Evolutionary conservation across 2,797 vertebrate species (phyloP).

Genomic region (Luscinia luscinia): DNA sequence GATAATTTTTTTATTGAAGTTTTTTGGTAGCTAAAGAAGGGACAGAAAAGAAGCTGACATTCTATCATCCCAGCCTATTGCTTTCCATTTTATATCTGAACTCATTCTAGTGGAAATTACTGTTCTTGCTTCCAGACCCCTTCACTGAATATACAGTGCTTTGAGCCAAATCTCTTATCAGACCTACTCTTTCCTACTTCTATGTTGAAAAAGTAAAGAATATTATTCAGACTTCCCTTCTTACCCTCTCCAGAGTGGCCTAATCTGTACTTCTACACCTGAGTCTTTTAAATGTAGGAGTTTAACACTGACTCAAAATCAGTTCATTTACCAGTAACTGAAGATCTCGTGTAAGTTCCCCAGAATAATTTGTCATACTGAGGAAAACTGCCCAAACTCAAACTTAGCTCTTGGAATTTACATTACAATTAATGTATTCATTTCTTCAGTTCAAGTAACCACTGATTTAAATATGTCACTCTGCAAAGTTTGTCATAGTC

Average conservation of each 20-base stretch:
- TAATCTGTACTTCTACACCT: not conserved
- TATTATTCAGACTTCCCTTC: not conserved
- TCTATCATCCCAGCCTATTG: not conserved
- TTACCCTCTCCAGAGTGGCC: not conserved
- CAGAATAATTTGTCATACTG: not conserved
- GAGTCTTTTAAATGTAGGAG: not conserved
- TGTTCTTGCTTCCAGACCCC: not conserved
- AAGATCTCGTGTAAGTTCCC: not conserved
- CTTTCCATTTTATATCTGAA: not conserved
- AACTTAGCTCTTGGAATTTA: not conserved
- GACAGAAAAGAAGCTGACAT: not conserved
- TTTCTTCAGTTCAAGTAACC: not conserved
- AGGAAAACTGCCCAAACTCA: not conserved
- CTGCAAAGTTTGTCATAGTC: not conserved
- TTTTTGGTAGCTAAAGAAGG: not conserved
- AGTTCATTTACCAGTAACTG: not conserved
- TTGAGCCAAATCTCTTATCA: not conserved
- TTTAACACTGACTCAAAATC: not conserved
- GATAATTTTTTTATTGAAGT: not conserved
- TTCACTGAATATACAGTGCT: not conserved
- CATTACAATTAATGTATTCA: not conserved
- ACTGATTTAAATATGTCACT: not conserved
- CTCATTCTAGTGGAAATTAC: not conserved
- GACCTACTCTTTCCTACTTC: not conserved
- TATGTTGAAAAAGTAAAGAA: not conserved